These are phyloP conservation scores for Deilephila porcellus DNA, from an alignment of 2,888 invertebrate species.

Conservation along the genomic window DNA sequence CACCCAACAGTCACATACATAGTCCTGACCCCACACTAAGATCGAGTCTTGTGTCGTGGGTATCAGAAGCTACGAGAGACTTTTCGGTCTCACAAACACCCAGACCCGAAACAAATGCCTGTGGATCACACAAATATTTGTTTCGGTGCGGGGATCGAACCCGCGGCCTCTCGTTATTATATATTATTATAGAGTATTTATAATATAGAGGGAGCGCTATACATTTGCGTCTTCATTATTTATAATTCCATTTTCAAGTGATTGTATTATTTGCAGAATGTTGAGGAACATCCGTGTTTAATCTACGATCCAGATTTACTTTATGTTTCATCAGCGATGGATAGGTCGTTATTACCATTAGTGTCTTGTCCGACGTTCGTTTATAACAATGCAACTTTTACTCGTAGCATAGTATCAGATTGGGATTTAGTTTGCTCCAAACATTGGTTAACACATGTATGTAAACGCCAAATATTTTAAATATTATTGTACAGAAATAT, in stretches of 20 bases:
- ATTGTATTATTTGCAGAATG: slow-evolving; percentile 52
- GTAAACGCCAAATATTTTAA: slow-evolving; percentile 37
- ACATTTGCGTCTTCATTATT: not conserved
- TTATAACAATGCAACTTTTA: slow-evolving; percentile 85
- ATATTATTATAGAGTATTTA: no score
- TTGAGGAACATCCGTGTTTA: slow-evolving; percentile 71
- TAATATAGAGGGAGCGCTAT: no score
- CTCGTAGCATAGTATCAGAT: slow-evolving; percentile 87
- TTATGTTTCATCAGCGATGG: slow-evolving; percentile 51
- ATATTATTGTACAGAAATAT: not conserved
- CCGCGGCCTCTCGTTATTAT: no score
- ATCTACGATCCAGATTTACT: slow-evolving; percentile 75
- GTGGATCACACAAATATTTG: no score
- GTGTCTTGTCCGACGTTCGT: slow-evolving; percentile 69
- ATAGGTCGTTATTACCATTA: slow-evolving; percentile 63
- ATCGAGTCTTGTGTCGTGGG: no score
- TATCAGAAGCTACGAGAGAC: no score
- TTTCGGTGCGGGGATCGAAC: no score
- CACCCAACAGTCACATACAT: no score
- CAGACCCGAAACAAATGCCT: no score
- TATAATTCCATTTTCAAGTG: not conserved
- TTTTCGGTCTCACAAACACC: no score
- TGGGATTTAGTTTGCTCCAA: slow-evolving; percentile 87
- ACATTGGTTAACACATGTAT: slow-evolving; percentile 82
- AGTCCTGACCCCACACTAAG: no score